A percentile compares a stretch with the other conserved stretches of the same genome.
These are phyloP conservation scores for Etheostoma cragini DNA, from an alignment of 2,113 vertebrate genomes.

Conservation along the genomic window DNA sequence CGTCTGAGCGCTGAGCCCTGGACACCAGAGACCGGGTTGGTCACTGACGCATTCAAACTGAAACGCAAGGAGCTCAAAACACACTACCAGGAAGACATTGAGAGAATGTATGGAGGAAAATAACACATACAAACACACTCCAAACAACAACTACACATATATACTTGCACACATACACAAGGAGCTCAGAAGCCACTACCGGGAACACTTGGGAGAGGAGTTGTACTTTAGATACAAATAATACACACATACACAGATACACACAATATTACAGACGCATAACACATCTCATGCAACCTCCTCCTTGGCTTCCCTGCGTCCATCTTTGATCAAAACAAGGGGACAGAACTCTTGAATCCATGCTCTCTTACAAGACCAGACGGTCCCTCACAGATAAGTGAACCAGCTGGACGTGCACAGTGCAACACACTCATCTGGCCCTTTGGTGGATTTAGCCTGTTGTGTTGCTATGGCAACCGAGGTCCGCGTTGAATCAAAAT, in stretches of 20 bases:
- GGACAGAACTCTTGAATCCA: conserved; percentile 2
- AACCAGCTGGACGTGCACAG: conserved; percentile 5
- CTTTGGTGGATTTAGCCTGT: conserved; percentile 40
- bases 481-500: conserved; percentile 42
- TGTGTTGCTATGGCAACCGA: conserved; percentile 61
- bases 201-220: conserved; percentile 18
- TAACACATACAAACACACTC: conserved; percentile 65
- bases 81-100: conserved; percentile 95
- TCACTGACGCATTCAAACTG: conserved; percentile 97
- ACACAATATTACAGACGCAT: conserved; percentile 23
- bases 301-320: conserved; percentile 50
- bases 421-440: neutral
- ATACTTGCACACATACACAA: conserved; percentile 37
- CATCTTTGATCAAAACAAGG: conserved; percentile 53
- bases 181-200: conserved; percentile 40
- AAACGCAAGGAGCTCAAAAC: conserved; percentile 96
- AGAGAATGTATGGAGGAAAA: conserved; percentile 93
- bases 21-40: conserved; percentile 97
- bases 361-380: conserved; percentile 39
- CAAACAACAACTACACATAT: conserved; percentile 21
- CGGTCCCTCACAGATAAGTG: conserved; percentile 13
- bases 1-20: conserved; percentile 93
- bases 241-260: conserved; percentile 20
- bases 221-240: conserved; percentile 26
- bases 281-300: conserved; percentile 28